These are phyloP conservation scores for Drosophila tristis DNA, from an alignment of 1,140 invertebrate genomes.

Conservation along the genomic window DNA sequence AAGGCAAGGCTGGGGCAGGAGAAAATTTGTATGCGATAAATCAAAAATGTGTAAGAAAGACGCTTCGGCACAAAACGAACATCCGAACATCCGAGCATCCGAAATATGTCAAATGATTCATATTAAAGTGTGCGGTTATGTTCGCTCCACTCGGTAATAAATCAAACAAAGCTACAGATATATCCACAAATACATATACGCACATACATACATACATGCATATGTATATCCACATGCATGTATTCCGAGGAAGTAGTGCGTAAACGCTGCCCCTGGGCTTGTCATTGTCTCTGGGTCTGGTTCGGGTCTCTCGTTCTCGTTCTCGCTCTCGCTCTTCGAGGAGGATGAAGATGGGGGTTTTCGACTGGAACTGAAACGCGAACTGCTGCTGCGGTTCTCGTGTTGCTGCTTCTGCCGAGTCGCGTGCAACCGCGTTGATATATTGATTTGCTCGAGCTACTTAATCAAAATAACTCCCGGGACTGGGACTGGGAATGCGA, in stretches of 20 bases:
- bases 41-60: slow-evolving; percentile 52
- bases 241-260: slow-evolving; percentile 14
- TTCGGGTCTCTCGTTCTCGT: no score
- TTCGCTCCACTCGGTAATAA: slow-evolving; percentile 54
- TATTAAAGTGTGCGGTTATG: slow-evolving; percentile 72
- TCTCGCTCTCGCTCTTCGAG: no score
- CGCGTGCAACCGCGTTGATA: slow-evolving; percentile 74
- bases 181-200: slow-evolving; percentile 37
- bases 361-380: no score
- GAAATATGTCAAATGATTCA: slow-evolving; percentile 79
- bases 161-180: slow-evolving; percentile 53
- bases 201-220: slow-evolving; percentile 7
- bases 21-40: slow-evolving; percentile 58
- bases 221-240: slow-evolving; percentile 11
- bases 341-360: no score
- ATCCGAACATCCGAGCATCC: slow-evolving; percentile 11
- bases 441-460: slow-evolving; percentile 70
- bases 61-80: slow-evolving; percentile 60
- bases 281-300: no score
- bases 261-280: slow-evolving; percentile 38
- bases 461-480: slow-evolving; percentile 74
- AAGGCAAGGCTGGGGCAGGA: neutral
- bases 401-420: slow-evolving; percentile 35
- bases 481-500: slow-evolving; percentile 42
- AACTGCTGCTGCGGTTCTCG: no score